These are phyloP conservation scores for Alloscopus bannaensis DNA, from an alignment of 2,888 invertebrate genomes.

Conservation along the genomic window DNA sequence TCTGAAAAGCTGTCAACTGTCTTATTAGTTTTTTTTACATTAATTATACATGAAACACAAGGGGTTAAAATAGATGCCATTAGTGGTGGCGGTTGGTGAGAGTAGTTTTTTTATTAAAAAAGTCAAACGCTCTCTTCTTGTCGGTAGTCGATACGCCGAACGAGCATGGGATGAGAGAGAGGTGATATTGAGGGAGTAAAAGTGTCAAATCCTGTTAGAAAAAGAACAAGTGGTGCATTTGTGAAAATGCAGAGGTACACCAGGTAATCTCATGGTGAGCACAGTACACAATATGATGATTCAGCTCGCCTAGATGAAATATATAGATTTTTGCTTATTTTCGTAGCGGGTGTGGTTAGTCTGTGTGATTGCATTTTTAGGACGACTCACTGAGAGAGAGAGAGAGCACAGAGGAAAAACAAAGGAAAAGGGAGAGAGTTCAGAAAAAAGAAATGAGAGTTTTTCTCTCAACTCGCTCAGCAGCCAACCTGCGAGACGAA, in stretches of 20 bases:
- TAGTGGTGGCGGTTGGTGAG: no score
- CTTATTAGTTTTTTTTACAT: conserved; percentile 63
- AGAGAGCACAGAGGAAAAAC: conserved; percentile 20
- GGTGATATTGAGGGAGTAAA: conserved; percentile 55
- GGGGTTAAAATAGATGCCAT: conserved; percentile 44
- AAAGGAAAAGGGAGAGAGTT: neutral
- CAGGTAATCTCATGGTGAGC: conserved; percentile 23
- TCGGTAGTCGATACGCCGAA: conserved; percentile 8
- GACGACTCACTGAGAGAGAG: conserved; percentile 28
- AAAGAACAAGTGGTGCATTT: conserved; percentile 52
- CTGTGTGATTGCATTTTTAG: conserved; percentile 55
- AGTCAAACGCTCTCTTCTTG: conserved; percentile 10
- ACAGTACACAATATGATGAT: conserved; percentile 4
- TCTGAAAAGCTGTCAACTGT: conserved; percentile 66
- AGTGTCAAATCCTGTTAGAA: conserved; percentile 67
- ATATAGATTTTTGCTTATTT: conserved; percentile 46
- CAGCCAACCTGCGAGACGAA: neutral
- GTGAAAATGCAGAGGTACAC: conserved; percentile 58
- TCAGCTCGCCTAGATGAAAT: neutral
- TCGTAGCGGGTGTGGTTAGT: conserved; percentile 66
- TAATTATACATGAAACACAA: conserved; percentile 43
- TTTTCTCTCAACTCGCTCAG: conserved; percentile 16
- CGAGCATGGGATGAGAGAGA: neutral
- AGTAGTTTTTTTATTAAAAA: no score
- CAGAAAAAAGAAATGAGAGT: conserved; percentile 6